Evolutionary conservation across 2,797 vertebrate genomes (phyloP), one percentile per base, ranked within the genome.

Genomic region (Melanotaenia nigrans): DNA sequence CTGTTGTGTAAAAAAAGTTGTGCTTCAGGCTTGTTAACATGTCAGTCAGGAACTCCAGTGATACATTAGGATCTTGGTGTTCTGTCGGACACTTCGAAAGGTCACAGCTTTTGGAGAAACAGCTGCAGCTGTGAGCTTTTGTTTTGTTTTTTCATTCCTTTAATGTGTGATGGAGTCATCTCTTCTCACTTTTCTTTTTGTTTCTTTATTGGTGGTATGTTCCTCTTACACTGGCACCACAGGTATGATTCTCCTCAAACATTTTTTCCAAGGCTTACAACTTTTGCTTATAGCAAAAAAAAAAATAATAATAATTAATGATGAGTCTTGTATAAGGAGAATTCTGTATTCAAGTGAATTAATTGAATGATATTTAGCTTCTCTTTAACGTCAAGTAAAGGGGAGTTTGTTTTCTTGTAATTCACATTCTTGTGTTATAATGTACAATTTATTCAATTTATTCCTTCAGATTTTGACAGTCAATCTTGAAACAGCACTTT

Each of bases 151-250:
- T 57, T 47, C 53, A 66, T 55, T 73, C 55, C 71, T 54, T 72
- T 68, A 28, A 72, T 71, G 79, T 68, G 85, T 54, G 53, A 94
- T 95, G 94, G 87, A 87, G 78, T 83, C 73, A 71, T 71, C 9
- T 68, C 81, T 84, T 77, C 78, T 92, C 81, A 61, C 61, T 47
- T 67, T 89, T 32, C 49, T 87, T 63, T 56, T 93, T 13, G 1
- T 86, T 61, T 79, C 76, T 71, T 82, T 65, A 9, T 61, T 66
- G 53, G 76, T 60, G 13, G 65, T 77, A 30, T 57, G 71, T 81
- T 78, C 86, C 45, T 54, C 86, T 70, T 54, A 33, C 2, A 7
- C 16, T 24, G 40, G 33, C 75, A 28, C 40, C 55, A 56, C 38
- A 91, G 91, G 91, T 94, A 93, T 36, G 84, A 76, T 74, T 58